phyloP scores from a whole-genome alignment of 2,797 vertebrate species.

The Lemur catta region DNA sequence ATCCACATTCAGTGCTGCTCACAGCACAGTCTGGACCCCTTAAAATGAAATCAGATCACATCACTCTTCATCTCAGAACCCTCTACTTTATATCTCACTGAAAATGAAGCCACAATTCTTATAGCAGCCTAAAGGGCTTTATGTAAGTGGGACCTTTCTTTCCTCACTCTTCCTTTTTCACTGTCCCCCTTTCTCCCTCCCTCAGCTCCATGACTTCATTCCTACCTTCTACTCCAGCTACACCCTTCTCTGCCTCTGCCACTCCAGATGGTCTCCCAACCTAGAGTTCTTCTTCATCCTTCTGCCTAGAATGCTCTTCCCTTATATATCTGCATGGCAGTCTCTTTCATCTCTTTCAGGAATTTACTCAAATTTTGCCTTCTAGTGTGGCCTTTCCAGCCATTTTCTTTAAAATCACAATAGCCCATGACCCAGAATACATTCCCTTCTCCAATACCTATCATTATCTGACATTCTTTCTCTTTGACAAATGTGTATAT shows the following conservation, averaged over 20 bases:
- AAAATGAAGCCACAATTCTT: background rate
- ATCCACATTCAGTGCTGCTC: background rate
- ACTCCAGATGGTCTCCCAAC: background rate
- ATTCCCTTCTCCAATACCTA: background rate
- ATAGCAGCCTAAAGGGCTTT: no score
- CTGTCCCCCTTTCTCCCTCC: background rate
- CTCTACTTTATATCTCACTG: background rate
- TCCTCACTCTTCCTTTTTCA: background rate
- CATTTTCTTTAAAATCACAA: background rate
- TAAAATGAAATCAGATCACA: background rate
- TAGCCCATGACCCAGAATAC: background rate
- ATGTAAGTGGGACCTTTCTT: background rate
- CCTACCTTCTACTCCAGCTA: background rate
- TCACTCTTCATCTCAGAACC: background rate
- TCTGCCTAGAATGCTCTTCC: background rate
- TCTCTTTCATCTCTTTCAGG: background rate
- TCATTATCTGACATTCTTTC: background rate
- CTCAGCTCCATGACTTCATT: background rate
- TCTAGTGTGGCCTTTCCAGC: background rate
- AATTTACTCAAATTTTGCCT: background rate
- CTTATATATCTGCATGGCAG: rapidly evolving
- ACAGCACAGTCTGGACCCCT: background rate
- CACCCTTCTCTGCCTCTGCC: background rate
- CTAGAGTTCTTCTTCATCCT: background rate
- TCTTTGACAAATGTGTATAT: background rate